Evolutionary conservation across 2,113 vertebrate species (phyloP).

Genomic region (Leiothrix lutea): DNA sequence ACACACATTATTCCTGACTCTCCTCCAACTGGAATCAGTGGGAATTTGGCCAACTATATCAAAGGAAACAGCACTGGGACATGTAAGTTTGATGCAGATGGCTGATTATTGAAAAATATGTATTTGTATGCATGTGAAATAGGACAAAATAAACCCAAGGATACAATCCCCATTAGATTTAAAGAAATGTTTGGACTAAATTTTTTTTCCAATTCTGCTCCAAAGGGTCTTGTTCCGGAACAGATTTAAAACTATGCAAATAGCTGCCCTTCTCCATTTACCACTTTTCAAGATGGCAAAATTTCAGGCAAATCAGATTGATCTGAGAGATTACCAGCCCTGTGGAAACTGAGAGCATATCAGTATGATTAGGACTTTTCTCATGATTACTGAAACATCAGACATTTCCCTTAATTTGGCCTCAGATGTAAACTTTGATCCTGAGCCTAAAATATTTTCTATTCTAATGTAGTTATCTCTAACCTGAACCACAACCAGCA

Average conservation of each 20-base stretch:
- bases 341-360: neutral
- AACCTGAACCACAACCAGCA: neutral
- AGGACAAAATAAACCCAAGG: neutral
- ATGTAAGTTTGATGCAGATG: constrained; percentile 16
- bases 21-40: neutral
- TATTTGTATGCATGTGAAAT: neutral
- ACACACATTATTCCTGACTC: neutral
- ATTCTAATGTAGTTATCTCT: constrained; percentile 20
- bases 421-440: constrained; percentile 28
- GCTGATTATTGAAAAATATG: constrained; percentile 18
- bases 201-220: neutral
- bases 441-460: neutral
- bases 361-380: neutral
- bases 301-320: constrained; percentile 16
- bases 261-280: neutral
- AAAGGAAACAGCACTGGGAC: constrained; percentile 2
- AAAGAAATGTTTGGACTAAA: neutral
- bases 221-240: neutral
- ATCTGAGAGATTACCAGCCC: neutral
- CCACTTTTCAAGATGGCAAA: neutral
- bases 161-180: neutral
- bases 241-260: neutral
- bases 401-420: neutral
- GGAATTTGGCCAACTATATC: constrained; percentile 21
- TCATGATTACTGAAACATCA: constrained; percentile 8